Conservation (phyloP, 2,888 invertebrate species). For the Anaspis maculata region DNA sequence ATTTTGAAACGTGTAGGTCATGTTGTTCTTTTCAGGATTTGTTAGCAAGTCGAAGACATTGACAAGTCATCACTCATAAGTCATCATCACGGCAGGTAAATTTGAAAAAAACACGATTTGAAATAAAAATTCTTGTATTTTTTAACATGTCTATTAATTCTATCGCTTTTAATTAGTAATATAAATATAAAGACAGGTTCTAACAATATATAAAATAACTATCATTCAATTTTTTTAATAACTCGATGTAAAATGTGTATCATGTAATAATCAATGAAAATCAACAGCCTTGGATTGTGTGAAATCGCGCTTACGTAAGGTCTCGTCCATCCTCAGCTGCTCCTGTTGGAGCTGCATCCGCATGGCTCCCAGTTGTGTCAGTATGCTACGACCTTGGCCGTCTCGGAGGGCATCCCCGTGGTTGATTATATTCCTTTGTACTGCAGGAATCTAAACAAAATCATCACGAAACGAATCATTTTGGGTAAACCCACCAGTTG, state of each 20-base stretch:
- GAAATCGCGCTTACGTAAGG: conserved; percentile 35
- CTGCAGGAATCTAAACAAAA: conserved; percentile 48
- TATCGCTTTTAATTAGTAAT: too few relatives aligned
- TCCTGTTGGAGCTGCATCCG: conserved; percentile 58
- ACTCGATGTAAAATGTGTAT: conserved; percentile 29
- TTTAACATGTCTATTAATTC: too few relatives aligned
- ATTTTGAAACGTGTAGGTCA: too few relatives aligned
- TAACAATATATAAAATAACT: conserved; percentile 37
- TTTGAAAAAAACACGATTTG: too few relatives aligned
- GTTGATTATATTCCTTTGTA: conserved; percentile 54
- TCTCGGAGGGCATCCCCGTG: conserved; percentile 35
- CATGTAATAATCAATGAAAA: conserved; percentile 25
- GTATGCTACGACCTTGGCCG: conserved; percentile 47
- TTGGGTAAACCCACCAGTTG: too few relatives aligned
- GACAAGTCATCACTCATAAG: too few relatives aligned
- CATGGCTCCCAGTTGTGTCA: conserved; percentile 62
- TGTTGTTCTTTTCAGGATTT: too few relatives aligned
- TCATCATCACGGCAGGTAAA: too few relatives aligned
- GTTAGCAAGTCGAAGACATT: too few relatives aligned
- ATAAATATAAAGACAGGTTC: conserved; percentile 37
- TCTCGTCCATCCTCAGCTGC: conserved; percentile 51
- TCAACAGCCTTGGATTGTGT: conserved; percentile 41
- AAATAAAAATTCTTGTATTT: too few relatives aligned
- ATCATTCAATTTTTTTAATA: conserved; percentile 22
- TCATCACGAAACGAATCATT: neutral